These are phyloP conservation scores for Carpatolechia fugitivella DNA, from an alignment of 2,888 invertebrate genomes.

Conservation along the genomic window DNA sequence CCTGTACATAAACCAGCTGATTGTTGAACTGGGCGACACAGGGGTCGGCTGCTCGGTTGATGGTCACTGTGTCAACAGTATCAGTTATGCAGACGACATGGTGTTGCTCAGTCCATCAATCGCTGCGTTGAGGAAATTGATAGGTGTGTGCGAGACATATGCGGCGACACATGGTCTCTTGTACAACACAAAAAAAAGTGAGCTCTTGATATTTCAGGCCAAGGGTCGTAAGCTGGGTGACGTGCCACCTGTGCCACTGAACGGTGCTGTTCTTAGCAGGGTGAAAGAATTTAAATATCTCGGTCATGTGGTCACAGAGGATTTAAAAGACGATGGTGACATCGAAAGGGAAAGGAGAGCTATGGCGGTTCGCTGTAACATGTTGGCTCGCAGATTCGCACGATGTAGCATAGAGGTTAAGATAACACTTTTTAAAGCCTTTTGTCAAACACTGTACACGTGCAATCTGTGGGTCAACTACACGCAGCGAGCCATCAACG, in stretches of 20 bases:
- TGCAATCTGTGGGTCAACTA: constrained; percentile 11
- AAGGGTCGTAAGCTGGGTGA: too few relatives aligned
- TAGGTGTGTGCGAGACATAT: not conserved
- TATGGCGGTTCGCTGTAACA: constrained; percentile 20
- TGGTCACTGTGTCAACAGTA: constrained; percentile 10
- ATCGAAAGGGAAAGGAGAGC: constrained; percentile 18
- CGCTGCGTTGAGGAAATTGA: not conserved
- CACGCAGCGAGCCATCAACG: not conserved
- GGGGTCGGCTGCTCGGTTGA: constrained; percentile 9
- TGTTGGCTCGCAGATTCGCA: constrained; percentile 22
- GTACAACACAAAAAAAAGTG: not conserved
- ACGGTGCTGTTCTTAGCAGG: not conserved
- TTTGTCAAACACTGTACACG: not conserved
- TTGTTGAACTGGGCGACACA: constrained; percentile 14
- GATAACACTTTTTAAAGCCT: not conserved
- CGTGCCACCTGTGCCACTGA: not conserved
- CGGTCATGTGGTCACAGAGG: not conserved
- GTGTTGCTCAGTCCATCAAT: not conserved
- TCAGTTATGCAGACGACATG: constrained; percentile 10
- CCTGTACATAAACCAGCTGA: not conserved
- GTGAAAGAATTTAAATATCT: not conserved
- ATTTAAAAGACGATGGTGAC: constrained; percentile 5
- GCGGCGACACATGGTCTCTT: not conserved
- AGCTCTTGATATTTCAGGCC: not conserved
- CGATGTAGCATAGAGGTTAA: constrained; percentile 12